These are phyloP conservation scores for Strongylocentrotus purpuratus DNA, from an alignment of 35 echinoderm and acorn worm genomes.

Conservation along the genomic window DNA sequence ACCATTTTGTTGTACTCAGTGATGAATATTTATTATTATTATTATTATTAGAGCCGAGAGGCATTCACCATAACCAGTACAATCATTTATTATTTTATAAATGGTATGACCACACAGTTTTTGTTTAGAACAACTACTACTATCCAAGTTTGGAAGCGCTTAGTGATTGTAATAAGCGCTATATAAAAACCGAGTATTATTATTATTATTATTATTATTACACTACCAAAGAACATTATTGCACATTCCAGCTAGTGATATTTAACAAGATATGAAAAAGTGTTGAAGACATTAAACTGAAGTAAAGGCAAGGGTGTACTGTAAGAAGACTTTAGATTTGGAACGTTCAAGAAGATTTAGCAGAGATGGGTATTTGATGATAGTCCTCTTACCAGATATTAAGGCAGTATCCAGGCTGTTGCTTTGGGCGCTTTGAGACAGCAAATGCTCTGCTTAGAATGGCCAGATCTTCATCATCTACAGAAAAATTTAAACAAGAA, in stretches of 20 bases:
- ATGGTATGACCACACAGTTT: no score
- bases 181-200: no score
- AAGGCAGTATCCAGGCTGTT: constrained; percentile 23
- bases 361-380: neutral
- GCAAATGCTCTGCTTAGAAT: neutral
- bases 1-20: neutral
- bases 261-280: neutral
- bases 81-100: no score
- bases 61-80: neutral
- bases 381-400: neutral
- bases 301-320: no score
- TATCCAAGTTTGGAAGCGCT: no score
- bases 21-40: no score
- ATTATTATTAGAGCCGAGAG: neutral
- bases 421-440: neutral
- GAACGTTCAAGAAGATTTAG: neutral
- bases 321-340: no score
- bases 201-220: no score
- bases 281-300: neutral
- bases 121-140: no score
- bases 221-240: no score
- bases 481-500: neutral
- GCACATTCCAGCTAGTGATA: neutral
- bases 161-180: no score
- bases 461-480: neutral